Base-by-base conservation (phyloP, 2,888 invertebrate genomes). In the Calameuta idolon region DNA sequence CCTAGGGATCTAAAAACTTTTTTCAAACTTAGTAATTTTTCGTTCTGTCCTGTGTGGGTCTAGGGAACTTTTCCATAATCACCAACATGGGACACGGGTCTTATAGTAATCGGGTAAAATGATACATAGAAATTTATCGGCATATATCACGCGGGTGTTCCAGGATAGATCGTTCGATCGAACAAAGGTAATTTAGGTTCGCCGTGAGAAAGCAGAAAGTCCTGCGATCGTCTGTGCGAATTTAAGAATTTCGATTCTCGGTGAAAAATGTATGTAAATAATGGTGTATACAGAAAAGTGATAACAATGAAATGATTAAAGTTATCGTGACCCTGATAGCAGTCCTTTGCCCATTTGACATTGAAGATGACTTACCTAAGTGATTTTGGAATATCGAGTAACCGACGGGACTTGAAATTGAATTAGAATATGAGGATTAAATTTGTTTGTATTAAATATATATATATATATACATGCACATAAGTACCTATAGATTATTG, bases 141-240 rank as follows among this genome's bases (percentile, higher is more conserved):
- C 9, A 9, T 23, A 9, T 2, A 55, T 55, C 15, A 9, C 55
- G 55, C 1, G 55, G 55, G 23, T 1, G 55, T 2, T 55, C 5
- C 23, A 1, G 1, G 9, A 55, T 23, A 9, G 23, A 55, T 23
- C 55, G 23, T 55, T 55, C 23, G 55, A 79, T 81, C 79, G 81
- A 81, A 82, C 83, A 78, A 80, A 75, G 69, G 35, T 12, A 35
- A 35, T 12, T 12, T 33, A 3, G 4, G 33, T 33, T 33, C 12
- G 35, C 35, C 35, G 35, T 12, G 35, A 35, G 35, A 88, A 88
- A 87, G 85, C 83, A 85, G 87, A 88, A 88, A 87, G 86, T 80
- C 80, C 12, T 69, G 81, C 81, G 81, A 80, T 80, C 69, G 68
- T 71, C 30, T 33, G 69, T 15, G 69, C 76, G 37, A 80, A 23